phyloP scores from a whole-genome alignment of 1,140 invertebrate species.

The Magallana angulata region DNA sequence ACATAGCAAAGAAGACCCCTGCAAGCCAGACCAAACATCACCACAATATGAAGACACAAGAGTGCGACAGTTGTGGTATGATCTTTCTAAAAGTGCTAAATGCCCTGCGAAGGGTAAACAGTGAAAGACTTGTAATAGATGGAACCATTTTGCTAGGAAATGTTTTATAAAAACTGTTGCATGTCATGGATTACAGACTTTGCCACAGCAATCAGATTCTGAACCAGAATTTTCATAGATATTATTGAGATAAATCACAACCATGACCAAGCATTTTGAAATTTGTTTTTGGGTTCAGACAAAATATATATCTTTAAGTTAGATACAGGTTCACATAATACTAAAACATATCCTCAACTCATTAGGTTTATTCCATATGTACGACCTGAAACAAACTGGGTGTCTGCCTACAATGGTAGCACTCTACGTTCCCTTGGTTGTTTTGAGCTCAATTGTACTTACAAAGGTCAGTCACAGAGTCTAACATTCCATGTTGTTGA shows the following conservation, averaged over 20 bases:
- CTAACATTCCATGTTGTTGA: slow-evolving; percentile 46
- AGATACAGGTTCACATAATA: slow-evolving; percentile 58
- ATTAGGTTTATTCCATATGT: neutral
- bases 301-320: slow-evolving; percentile 44
- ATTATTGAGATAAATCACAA: slow-evolving; percentile 18
- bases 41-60: too few relatives aligned
- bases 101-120: neutral
- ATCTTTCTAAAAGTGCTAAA: slow-evolving; percentile 18
- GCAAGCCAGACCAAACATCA: too few relatives aligned
- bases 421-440: neutral
- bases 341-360: slow-evolving; percentile 37
- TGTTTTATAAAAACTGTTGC: neutral
- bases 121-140: neutral
- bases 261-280: slow-evolving; percentile 33
- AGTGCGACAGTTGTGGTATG: neutral
- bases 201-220: too few relatives aligned
- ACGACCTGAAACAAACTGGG: neutral
- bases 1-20: neutral
- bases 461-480: neutral
- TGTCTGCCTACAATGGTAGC: slow-evolving; percentile 51
- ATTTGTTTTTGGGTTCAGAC: slow-evolving; percentile 16
- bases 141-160: slow-evolving; percentile 40
- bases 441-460: neutral
- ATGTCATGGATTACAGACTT: neutral
- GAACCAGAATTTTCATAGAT: slow-evolving; percentile 41